phyloP scores from a whole-genome alignment of 2,113 vertebrate species.

The Leptosomus discolor region DNA sequence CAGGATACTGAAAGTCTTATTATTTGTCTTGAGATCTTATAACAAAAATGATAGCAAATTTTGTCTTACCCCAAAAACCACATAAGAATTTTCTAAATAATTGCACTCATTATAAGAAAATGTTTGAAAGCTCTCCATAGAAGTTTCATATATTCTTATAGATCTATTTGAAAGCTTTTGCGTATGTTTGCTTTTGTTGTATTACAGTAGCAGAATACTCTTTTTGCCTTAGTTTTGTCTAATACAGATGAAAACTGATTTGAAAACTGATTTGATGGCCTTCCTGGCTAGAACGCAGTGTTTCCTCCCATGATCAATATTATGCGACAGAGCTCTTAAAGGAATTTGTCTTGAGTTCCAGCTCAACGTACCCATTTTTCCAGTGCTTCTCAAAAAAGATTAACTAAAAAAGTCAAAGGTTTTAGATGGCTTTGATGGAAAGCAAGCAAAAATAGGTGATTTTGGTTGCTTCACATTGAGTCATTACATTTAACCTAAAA shows the following conservation, averaged over 20 bases:
- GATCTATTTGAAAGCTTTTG: not conserved
- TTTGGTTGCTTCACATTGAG: not conserved
- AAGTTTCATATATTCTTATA: not conserved
- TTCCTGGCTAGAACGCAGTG: not conserved
- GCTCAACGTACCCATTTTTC: not conserved
- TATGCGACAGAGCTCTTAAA: not conserved
- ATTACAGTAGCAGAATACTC: not conserved
- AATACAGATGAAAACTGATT: not conserved
- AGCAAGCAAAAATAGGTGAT: not conserved
- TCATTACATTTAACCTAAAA: not conserved
- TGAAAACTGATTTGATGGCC: not conserved
- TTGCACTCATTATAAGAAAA: not conserved
- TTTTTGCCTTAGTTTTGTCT: not conserved
- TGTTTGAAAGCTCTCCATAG: not conserved
- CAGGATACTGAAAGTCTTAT: not conserved
- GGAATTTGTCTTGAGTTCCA: not conserved
- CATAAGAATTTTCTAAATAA: not conserved
- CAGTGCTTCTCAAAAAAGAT: not conserved
- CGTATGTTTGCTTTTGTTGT: not conserved
- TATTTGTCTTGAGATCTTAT: not conserved
- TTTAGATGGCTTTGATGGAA: not conserved
- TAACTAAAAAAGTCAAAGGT: not conserved
- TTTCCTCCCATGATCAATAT: not conserved
- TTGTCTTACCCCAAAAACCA: not conserved
- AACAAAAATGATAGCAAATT: not conserved